Conservation (phyloP, 2,113 vertebrate genomes). For the Psammodynastes pulverulentus region DNA sequence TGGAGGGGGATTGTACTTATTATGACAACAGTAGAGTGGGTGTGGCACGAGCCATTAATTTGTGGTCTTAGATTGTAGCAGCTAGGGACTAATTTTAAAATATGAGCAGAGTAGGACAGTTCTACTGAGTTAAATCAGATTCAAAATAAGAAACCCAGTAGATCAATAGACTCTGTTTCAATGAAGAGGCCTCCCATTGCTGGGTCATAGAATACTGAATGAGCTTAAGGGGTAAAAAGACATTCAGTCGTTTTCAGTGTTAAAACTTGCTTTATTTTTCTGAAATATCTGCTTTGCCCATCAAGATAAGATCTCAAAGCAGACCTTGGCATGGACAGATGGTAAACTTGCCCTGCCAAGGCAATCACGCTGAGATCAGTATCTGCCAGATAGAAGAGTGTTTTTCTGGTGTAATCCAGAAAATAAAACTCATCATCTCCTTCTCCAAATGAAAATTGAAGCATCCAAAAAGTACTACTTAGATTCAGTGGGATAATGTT, state of each 20-base stretch:
- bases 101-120: neutral
- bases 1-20: neutral
- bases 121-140: neutral
- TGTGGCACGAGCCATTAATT: neutral
- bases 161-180: neutral
- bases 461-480: neutral
- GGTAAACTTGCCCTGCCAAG: neutral
- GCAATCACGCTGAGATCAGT: neutral
- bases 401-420: neutral
- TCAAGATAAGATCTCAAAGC: neutral
- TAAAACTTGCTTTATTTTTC: constrained; percentile 59
- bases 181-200: neutral
- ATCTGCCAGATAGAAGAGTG: neutral
- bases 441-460: neutral
- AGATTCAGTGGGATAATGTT: neutral
- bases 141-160: neutral
- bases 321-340: neutral
- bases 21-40: neutral
- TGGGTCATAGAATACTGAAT: constrained; percentile 8
- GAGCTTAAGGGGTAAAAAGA: constrained; percentile 53
- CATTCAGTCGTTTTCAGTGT: constrained; percentile 54
- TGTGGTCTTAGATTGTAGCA: neutral
- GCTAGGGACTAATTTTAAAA: neutral
- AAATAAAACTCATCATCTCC: neutral
- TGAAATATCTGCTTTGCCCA: constrained; percentile 60